Base-by-base conservation (phyloP, 2,888 invertebrate species). In the Pyrrhia umbra region DNA sequence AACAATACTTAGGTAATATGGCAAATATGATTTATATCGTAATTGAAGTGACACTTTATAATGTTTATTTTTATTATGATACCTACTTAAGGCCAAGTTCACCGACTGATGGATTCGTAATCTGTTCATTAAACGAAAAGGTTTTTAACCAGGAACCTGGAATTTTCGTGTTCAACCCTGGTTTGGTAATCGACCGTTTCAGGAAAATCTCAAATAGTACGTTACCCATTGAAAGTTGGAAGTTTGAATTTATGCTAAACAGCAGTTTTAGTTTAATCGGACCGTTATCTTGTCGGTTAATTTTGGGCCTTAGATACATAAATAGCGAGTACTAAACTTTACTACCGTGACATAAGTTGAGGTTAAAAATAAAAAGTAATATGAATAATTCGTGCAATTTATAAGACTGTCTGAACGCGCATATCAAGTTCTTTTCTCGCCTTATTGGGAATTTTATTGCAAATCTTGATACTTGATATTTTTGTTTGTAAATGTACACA, bases 331-430 rank as follows among this genome's bases (percentile, higher is more conserved):
- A 46, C 72, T 47, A 40, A 13, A 18, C 8, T 64, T 64, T 47
- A 72, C 42, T 47, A 64, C 46, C n/a, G 9, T 67, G 72, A 72
- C 40, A 39, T 52, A 27, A 72, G 21, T 21, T 71, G 13, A 64
- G 46, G 21, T 42, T 51, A 67, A 16, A 10, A 64, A 13, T 37
- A 23, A 10, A 1, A 27, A 27, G 30, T 46, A 42, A 13, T 42
- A 23, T 72, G 72, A 72, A 21, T 64, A 40, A 72, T 52, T 42
- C 51, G 8, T 47, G 18, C 34, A 46, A 37, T 34, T 34, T 42
- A 23, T 13, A 13, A 37, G 30, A 8, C 27, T n/a, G 16, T 9
- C 6, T n/a, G 13, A 30, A 2, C 8, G 13, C 8, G 1, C 9
- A 16, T 30, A n/a, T 51, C 23, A 15, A 15, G 6, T 23, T 6